These are phyloP conservation scores for Diglossa cyanea DNA, from an alignment of 2,797 vertebrate species.

Conservation along the genomic window DNA sequence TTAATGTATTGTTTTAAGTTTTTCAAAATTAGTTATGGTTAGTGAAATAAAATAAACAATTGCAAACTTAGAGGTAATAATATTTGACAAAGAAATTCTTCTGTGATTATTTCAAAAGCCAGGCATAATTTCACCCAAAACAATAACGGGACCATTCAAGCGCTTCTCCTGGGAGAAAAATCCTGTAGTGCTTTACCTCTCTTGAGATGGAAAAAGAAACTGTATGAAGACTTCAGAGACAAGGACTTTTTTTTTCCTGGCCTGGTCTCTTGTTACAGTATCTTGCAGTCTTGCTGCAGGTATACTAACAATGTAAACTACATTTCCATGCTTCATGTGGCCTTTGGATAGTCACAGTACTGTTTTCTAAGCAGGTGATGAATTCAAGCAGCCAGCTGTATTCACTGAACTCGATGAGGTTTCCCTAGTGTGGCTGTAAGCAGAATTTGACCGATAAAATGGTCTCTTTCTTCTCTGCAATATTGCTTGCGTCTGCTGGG, in stretches of 20 bases:
- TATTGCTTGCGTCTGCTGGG: neutral
- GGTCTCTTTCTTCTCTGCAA: neutral
- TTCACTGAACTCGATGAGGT: neutral
- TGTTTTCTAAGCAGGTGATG: neutral
- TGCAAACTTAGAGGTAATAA: neutral
- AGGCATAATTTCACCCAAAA: neutral
- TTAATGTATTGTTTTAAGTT: neutral
- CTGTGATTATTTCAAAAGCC: neutral
- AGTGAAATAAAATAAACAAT: neutral
- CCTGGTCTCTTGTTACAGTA: neutral
- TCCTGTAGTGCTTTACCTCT: neutral
- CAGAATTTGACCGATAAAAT: neutral
- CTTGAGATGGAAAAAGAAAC: neutral
- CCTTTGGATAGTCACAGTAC: neutral
- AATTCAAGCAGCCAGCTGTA: neutral
- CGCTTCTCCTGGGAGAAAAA: neutral
- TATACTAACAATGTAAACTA: neutral
- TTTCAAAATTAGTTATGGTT: neutral
- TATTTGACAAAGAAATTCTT: neutral
- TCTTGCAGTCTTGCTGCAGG: neutral
- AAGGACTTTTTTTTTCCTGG: neutral
- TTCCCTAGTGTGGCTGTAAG: neutral
- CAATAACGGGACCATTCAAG: neutral
- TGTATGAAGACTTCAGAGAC: neutral
- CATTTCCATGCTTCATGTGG: neutral